Base-by-base conservation (phyloP, 2,888 invertebrate genomes). In the Polyploca ridens region DNA sequence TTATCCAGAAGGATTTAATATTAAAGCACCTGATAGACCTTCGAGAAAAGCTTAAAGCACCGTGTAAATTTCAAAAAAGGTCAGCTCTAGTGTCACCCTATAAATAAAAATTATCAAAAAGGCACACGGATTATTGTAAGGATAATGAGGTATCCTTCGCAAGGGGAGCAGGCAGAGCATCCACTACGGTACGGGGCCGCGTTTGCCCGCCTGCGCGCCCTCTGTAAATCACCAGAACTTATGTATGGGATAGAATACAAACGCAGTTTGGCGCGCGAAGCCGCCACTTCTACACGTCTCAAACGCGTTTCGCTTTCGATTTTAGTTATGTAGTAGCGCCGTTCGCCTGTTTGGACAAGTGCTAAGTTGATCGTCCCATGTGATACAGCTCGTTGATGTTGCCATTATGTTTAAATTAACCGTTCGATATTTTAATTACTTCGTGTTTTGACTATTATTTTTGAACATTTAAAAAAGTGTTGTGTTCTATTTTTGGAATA, bases 351-450 rank as follows among this genome's bases (percentile, higher is more conserved):
- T 93, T 91, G 88, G 88, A 93, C 92, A 93, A 93, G 92, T 93
- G 93, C 89, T 91, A 92, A 93, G 90, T 93, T 92, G 91, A 91
- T 92, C 91, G 92, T 91, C 91, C 89, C 86, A 90, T 91, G 90
- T 91, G 92, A 90, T 91, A 91, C 86, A 87, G 85, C 90, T 88
- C 85, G 89, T 89, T 85, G 86, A 83, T 81, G 85, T 86, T 89
- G 87, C 85, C 89, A 91, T 90, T 90, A 91, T 93, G 93, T 91
- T 91, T 89, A 88, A 88, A 91, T 90, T 89, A 86, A 90, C 85
- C 87, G 88, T 89, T 88, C 85, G 86, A 86, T 89, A 88, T 88
- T 88, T 87, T 83, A 90, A 90, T 86, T 88, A 85, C 88, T 89
- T 83, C 83, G 88, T 88, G 87, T 41, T 41, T 75, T 82, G 82